Percentiles rank a stretch among this genome's conserved stretches.
Evolutionary conservation across 1,140 invertebrate genomes (phyloP).

Genomic region (Oscheius sp.): DNA sequence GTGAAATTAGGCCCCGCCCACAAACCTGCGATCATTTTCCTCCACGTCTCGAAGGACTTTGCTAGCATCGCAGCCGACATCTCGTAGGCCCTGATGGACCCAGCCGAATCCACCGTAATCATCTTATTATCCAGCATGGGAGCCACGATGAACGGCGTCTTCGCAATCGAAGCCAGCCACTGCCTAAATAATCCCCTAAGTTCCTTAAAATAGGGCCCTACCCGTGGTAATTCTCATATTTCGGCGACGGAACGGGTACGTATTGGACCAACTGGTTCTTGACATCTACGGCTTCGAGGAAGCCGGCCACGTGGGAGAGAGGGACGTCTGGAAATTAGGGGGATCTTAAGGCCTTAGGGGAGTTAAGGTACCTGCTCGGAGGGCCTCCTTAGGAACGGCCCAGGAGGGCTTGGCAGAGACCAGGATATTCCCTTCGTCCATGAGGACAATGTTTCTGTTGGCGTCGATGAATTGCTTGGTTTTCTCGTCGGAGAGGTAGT

Average conservation of each 20-base stretch:
- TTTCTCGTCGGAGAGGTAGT: slow-evolving; percentile 6
- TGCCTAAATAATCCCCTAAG: slow-evolving; percentile 8
- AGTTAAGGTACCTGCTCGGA: slow-evolving; percentile 33
- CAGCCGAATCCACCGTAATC: slow-evolving; percentile 68
- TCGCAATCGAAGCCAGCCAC: slow-evolving; percentile 49
- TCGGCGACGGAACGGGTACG: slow-evolving; percentile 65
- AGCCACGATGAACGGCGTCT: slow-evolving; percentile 61
- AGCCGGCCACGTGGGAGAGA: slow-evolving; percentile 58
- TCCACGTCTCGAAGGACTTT: slow-evolving; percentile 65
- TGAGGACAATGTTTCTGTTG: slow-evolving; percentile 28
- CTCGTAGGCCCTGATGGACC: slow-evolving; percentile 70
- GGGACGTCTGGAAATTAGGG: slow-evolving; percentile 40
- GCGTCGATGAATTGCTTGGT: slow-evolving; percentile 3
- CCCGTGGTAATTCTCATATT: slow-evolving; percentile 34
- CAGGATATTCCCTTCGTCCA: slow-evolving; percentile 61
- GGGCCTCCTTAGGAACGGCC: slow-evolving; percentile 61
- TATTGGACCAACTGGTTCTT: slow-evolving; percentile 67
- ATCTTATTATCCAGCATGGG: slow-evolving; percentile 60
- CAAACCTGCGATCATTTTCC: slow-evolving; percentile 63
- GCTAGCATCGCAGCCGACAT: slow-evolving; percentile 63
- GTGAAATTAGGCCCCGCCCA: slow-evolving; percentile 41
- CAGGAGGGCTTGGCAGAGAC: slow-evolving; percentile 62
- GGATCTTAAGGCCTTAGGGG: no score
- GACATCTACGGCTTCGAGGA: slow-evolving; percentile 68
- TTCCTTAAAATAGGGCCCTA: neutral